Conservation (phyloP, 2,113 vertebrate species). For the Steatornis caripensis region DNA sequence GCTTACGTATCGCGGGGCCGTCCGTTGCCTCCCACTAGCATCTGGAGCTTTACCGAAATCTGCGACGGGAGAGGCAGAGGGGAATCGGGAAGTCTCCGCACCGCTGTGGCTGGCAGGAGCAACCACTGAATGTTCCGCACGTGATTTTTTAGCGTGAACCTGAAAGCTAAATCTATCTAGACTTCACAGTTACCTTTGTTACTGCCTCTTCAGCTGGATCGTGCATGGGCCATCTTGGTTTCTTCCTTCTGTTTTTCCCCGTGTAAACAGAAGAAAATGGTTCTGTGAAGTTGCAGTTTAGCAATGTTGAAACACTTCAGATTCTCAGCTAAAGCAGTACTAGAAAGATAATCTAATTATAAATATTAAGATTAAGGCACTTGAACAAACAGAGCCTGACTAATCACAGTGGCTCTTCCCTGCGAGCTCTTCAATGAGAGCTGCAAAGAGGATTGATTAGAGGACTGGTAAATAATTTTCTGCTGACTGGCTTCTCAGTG, state of each 20-base stretch:
- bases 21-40: accelerated
- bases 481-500: background rate
- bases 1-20: too few relatives aligned
- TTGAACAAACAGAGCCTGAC: background rate
- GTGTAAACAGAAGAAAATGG: background rate
- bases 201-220: background rate
- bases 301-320: background rate
- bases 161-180: background rate
- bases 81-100: background rate
- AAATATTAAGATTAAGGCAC: background rate
- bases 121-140: accelerated
- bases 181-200: background rate
- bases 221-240: accelerated
- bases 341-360: background rate
- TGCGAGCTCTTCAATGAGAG: background rate
- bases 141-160: background rate
- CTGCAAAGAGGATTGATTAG: background rate
- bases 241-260: background rate
- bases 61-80: accelerated
- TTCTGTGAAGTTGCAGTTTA: background rate
- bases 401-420: background rate
- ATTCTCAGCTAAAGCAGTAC: background rate
- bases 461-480: background rate
- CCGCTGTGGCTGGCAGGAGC: background rate
- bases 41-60: background rate